Evolutionary conservation across 2,797 vertebrate genomes (phyloP).

Genomic region (Halcyon smyrnensis): DNA sequence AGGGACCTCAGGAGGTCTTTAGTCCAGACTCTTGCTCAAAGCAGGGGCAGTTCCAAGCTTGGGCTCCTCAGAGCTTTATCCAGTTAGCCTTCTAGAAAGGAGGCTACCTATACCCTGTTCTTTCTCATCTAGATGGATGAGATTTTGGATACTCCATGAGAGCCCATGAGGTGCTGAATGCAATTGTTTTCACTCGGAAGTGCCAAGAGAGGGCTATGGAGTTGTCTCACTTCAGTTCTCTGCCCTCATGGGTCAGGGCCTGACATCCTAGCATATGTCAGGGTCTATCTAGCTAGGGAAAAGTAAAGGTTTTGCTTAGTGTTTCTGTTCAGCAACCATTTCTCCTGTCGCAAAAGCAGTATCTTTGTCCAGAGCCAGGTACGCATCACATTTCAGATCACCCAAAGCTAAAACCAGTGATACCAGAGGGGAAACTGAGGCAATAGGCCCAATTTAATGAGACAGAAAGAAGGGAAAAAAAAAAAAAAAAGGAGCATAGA

Average conservation of each 20-base stretch:
- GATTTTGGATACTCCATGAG: not conserved
- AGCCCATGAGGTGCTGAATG: not conserved
- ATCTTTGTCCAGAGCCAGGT: not conserved
- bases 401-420: not conserved
- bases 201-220: not conserved
- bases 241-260: accelerated
- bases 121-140: not conserved
- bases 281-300: not conserved
- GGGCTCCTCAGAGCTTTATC: not conserved
- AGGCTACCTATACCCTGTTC: not conserved
- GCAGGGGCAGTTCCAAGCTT: not conserved
- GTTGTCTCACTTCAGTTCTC: not conserved
- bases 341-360: not conserved
- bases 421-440: not conserved
- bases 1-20: not conserved
- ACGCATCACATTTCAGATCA: not conserved
- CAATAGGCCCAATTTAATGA: not conserved
- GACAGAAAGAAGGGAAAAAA: not conserved
- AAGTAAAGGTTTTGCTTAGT: not conserved
- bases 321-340: not conserved
- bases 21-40: not conserved
- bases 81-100: not conserved
- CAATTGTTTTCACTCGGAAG: not conserved
- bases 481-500: not conserved
- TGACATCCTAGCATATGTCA: not conserved